Percentiles rank a stretch among this genome's conserved stretches.
Evolutionary conservation across 1,140 invertebrate species (phyloP).

Genomic region (Sarcophaga peregrina): DNA sequence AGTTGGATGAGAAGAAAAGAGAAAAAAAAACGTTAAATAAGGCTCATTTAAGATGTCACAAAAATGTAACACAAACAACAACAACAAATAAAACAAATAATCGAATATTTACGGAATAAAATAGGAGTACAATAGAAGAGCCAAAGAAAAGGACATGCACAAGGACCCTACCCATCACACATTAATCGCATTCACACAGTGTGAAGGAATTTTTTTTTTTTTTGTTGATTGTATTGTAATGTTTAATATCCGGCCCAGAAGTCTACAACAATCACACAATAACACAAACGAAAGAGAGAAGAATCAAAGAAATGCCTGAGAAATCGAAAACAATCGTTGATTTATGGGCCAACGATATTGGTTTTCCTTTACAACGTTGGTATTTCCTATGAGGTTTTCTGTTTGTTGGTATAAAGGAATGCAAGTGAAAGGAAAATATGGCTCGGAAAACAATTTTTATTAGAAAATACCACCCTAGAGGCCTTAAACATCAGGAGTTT

Average conservation of each 20-base stretch:
- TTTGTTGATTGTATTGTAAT: not conserved
- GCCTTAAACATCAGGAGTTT: too few species aligned
- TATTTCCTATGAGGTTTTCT: not conserved
- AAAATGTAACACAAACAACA: not conserved
- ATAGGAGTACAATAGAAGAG: not conserved
- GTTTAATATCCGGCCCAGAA: constrained; percentile 4
- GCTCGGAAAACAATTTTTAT: too few species aligned
- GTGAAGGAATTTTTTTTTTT: not conserved
- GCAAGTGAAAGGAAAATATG: too few species aligned
- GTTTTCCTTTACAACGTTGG: not conserved
- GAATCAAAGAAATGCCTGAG: not conserved
- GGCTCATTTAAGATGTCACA: constrained; percentile 21
- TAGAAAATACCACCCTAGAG: too few species aligned
- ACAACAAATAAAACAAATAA: constrained; percentile 6
- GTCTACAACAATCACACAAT: not conserved
- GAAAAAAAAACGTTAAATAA: constrained; percentile 11
- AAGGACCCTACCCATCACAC: not conserved
- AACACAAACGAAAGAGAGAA: not conserved
- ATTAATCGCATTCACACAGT: not conserved
- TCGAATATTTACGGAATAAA: not conserved
- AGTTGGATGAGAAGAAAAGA: not conserved
- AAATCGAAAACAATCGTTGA: constrained; percentile 1
- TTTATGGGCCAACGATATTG: constrained; percentile 7
- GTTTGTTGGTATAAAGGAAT: too few species aligned
- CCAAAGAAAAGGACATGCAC: not conserved